phyloP scores from a whole-genome alignment of 2,888 invertebrate species.

The Hyalella azteca region DNA sequence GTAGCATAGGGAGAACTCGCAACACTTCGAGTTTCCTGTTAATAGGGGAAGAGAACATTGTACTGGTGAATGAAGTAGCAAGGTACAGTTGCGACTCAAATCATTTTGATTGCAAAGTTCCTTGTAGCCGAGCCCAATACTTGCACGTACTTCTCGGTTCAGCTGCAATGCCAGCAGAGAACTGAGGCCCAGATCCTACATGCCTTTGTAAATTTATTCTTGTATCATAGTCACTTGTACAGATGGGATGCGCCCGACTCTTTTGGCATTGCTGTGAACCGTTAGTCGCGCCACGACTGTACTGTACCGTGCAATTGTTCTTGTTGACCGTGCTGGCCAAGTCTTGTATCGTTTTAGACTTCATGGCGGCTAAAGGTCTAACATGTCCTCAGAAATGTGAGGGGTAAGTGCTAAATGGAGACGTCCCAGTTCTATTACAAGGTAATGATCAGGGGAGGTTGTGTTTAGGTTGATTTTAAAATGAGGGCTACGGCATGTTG shows the following conservation, averaged over 20 bases:
- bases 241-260: constrained; percentile 7
- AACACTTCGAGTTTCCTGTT: not conserved
- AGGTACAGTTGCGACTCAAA: not conserved
- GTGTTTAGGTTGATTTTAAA: no score
- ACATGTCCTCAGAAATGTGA: no score
- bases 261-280: not conserved
- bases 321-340: no score
- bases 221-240: constrained; percentile 16
- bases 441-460: no score
- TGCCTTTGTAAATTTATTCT: not conserved
- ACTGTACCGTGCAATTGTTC: not conserved
- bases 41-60: not conserved
- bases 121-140: no score
- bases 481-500: no score
- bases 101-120: no score
- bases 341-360: no score
- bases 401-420: no score
- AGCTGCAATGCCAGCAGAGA: not conserved
- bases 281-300: not conserved
- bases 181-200: not conserved
- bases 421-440: no score
- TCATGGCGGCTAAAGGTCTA: no score
- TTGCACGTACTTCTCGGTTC: not conserved
- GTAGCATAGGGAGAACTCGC: not conserved
- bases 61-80: not conserved